phyloP scores from a whole-genome alignment of 2,888 invertebrate species.

The Globia sparganii region DNA sequence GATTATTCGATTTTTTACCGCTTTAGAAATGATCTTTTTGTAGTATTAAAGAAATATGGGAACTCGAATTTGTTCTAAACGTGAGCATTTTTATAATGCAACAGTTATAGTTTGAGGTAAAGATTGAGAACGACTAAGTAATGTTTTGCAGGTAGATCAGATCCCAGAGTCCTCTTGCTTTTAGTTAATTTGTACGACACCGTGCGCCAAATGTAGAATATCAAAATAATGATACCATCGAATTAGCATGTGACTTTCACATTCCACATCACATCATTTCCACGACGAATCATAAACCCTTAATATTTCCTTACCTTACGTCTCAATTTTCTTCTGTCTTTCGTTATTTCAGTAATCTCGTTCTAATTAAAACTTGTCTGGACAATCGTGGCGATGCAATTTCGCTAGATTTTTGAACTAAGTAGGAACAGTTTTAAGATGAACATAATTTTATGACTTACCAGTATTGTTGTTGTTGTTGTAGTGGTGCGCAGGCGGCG shows the following conservation, averaged over 20 bases:
- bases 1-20: neutral
- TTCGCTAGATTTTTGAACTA: neutral
- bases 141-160: neutral
- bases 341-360: neutral
- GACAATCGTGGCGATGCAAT: neutral
- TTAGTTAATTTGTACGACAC: neutral
- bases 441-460: slow-evolving; percentile 65
- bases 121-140: neutral
- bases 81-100: neutral
- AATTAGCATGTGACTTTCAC: neutral
- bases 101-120: neutral
- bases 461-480: slow-evolving; percentile 90
- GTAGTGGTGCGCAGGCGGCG: slow-evolving; percentile 90
- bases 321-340: neutral
- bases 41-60: neutral
- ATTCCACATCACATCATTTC: neutral
- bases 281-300: neutral
- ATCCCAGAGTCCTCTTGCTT: neutral
- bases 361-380: neutral
- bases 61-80: neutral
- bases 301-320: neutral
- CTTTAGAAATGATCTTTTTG: neutral
- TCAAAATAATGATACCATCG: neutral
- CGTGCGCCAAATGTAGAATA: neutral
- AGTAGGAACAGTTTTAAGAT: neutral